Evolutionary conservation across 2,888 invertebrate species (phyloP).

Genomic region (Leptura quadrifasciata): DNA sequence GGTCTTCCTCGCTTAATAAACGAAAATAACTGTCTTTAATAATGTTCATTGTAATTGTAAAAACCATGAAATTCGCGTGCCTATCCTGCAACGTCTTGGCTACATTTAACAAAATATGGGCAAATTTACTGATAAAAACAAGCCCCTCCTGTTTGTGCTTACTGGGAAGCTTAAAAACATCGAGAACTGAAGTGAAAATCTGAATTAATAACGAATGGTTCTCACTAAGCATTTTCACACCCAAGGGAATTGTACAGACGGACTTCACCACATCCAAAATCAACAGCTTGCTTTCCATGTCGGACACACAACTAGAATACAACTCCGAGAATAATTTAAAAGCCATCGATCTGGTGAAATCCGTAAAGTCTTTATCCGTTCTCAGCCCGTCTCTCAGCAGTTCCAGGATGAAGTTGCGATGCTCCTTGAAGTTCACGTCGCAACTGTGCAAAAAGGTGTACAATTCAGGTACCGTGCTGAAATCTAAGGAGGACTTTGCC

Average conservation of each 20-base stretch:
- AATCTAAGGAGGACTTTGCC: slow-evolving; percentile 83
- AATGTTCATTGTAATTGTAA: slow-evolving; percentile 48
- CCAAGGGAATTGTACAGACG: slow-evolving; percentile 80
- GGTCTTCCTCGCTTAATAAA: slow-evolving; percentile 35
- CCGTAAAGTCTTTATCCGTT: slow-evolving; percentile 83
- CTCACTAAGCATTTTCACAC: slow-evolving; percentile 80
- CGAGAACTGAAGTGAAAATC: slow-evolving; percentile 74
- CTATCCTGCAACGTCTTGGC: slow-evolving; percentile 51
- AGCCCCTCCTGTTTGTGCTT: slow-evolving; percentile 32
- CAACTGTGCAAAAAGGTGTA: slow-evolving; percentile 89
- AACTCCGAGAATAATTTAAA: slow-evolving; percentile 87
- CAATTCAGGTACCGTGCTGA: slow-evolving; percentile 90
- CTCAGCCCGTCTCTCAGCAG: slow-evolving; percentile 86
- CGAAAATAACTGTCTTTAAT: slow-evolving; percentile 45
- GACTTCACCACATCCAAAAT: slow-evolving; percentile 81
- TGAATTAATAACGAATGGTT: slow-evolving; percentile 84
- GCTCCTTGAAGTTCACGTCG: slow-evolving; percentile 81
- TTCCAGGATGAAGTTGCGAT: slow-evolving; percentile 87
- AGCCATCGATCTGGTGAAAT: slow-evolving; percentile 83
- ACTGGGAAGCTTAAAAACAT: slow-evolving; percentile 12
- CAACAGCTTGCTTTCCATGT: slow-evolving; percentile 78
- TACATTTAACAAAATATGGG: slow-evolving; percentile 58
- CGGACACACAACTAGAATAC: slow-evolving; percentile 80
- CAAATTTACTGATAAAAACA: slow-evolving; percentile 54
- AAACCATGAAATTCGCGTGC: slow-evolving; percentile 44